Conservation (phyloP, 92 coral and sea anemone genomes). For the Chrysogorgia sp. region DNA sequence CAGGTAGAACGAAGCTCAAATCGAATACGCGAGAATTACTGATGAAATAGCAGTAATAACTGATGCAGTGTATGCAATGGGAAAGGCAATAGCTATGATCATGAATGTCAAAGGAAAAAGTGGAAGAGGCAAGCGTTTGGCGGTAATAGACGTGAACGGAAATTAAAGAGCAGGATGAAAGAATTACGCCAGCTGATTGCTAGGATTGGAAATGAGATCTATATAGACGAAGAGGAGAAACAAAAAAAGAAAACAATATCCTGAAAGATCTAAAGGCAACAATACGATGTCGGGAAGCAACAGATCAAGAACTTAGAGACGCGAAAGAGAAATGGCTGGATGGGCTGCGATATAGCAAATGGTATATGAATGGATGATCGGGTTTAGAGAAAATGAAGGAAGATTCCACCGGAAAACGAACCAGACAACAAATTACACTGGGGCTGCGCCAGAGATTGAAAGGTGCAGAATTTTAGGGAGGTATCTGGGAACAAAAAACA, state of each 20-base stretch:
- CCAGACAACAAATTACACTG: too few relatives aligned
- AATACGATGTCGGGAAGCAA: not conserved
- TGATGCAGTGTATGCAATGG: constrained; percentile 8
- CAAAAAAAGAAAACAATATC: constrained; percentile 14
- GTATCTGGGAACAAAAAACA: too few relatives aligned
- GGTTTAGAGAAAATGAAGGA: too few relatives aligned
- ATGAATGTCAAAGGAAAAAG: constrained; percentile 12
- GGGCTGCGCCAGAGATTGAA: too few relatives aligned
- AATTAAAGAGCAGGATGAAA: constrained; percentile 28
- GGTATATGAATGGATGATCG: too few relatives aligned
- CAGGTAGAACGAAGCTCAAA: not conserved
- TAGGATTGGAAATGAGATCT: constrained; percentile 32
- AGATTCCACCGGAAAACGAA: too few relatives aligned
- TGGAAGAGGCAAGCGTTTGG: constrained; percentile 19
- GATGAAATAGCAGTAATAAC: not conserved
- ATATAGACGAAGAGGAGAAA: constrained; percentile 23
- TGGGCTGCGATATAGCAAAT: too few relatives aligned
- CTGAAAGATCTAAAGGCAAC: constrained; percentile 17
- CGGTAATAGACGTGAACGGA: constrained; percentile 43
- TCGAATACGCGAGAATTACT: not conserved
- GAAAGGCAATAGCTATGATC: constrained; percentile 2
- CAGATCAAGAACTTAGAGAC: too few relatives aligned
- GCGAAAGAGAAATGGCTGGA: too few relatives aligned
- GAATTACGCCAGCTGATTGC: constrained; percentile 22
- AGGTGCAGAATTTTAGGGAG: too few relatives aligned